Evolutionary conservation across 2,797 vertebrate genomes (phyloP).

Genomic region (Rhabdomys pumilio): DNA sequence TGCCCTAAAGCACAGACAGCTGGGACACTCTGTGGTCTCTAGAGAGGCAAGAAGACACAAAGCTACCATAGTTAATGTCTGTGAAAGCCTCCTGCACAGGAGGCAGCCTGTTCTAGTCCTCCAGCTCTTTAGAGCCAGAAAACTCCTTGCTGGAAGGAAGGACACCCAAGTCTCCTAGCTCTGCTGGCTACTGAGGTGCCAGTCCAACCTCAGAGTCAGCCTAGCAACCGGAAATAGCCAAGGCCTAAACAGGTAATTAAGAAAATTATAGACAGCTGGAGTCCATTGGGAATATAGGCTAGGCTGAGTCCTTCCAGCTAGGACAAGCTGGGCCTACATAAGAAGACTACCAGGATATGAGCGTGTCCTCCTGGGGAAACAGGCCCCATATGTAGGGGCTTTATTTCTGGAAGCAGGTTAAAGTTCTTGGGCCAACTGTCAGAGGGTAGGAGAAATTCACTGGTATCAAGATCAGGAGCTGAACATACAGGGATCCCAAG

Average conservation of each 20-base stretch:
- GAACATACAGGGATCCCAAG: neutral
- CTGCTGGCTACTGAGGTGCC: neutral
- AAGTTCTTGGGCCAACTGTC: neutral
- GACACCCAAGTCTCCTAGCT: neutral
- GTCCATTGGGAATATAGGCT: neutral
- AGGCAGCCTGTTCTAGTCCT: neutral
- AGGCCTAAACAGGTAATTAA: constrained; percentile 71
- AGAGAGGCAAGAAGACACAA: neutral
- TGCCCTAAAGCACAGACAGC: neutral
- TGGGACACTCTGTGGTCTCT: neutral
- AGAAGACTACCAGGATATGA: neutral
- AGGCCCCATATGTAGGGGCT: neutral
- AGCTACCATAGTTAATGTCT: neutral
- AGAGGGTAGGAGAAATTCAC: neutral
- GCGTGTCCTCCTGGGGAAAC: neutral
- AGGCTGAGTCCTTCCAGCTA: neutral
- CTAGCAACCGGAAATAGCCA: constrained; percentile 43
- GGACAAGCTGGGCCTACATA: constrained; percentile 21
- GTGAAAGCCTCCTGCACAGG: neutral
- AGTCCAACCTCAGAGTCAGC: neutral
- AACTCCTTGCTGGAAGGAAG: neutral
- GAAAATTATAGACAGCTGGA: constrained; percentile 71
- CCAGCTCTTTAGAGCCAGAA: neutral
- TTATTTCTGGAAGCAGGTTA: constrained; percentile 36
- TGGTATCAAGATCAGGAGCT: constrained; percentile 35